Conservation (phyloP, 2,113 vertebrate species). For the Otolemur garnettii region DNA sequence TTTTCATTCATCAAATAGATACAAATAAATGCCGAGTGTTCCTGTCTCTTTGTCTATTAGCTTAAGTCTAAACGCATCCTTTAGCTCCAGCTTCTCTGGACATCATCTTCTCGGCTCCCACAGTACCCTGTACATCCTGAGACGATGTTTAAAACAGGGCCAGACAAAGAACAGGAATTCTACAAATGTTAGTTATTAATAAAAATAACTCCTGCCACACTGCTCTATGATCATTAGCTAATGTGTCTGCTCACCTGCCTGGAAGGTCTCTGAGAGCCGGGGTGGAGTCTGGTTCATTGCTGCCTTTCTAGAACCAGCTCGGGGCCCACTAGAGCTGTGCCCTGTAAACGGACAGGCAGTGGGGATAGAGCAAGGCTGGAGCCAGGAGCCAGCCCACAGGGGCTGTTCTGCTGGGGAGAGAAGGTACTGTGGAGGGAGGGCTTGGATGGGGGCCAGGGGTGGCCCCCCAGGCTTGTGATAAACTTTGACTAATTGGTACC, state of each 20-base stretch:
- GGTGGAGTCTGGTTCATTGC: neutral
- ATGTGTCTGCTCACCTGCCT: neutral
- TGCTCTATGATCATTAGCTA: neutral
- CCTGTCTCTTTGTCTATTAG: neutral
- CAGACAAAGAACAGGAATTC: neutral
- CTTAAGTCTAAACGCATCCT: neutral
- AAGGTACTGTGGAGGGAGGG: accelerated
- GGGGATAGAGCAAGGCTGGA: neutral
- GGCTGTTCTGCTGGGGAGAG: neutral
- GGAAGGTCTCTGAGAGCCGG: neutral
- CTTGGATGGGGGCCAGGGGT: neutral
- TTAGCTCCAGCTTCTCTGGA: neutral
- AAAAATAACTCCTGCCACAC: neutral
- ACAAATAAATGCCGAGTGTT: neutral
- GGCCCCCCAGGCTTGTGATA: neutral
- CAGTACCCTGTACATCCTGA: neutral
- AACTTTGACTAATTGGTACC: neutral
- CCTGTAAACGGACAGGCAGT: no score
- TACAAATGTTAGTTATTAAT: neutral
- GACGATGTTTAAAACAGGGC: neutral
- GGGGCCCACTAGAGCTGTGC: neutral
- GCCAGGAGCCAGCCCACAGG: neutral
- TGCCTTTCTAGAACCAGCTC: neutral
- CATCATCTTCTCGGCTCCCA: neutral
- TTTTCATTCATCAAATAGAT: neutral